Conservation (phyloP, 2,113 vertebrate genomes). For the Heterochromis multidens region DNA sequence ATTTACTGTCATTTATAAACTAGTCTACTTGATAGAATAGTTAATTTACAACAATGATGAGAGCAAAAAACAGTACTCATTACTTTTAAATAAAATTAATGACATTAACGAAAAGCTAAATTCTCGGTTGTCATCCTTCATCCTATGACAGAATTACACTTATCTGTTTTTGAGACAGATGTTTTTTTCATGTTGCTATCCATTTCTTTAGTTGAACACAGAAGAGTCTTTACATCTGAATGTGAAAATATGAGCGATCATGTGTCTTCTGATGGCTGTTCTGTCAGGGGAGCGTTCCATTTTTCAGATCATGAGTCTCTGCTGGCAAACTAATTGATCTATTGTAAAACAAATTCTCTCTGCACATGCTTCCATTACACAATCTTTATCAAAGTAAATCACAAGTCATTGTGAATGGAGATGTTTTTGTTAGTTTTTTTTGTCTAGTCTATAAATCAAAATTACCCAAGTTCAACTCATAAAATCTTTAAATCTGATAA, state of each 20-base stretch:
- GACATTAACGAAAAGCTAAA: background rate
- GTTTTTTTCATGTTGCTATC: background rate
- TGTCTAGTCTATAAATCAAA: background rate
- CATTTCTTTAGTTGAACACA: background rate
- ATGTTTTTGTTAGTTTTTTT: no score
- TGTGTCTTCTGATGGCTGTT: background rate
- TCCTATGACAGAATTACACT: background rate
- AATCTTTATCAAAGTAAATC: no score
- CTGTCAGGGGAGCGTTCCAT: background rate
- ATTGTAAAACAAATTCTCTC: background rate
- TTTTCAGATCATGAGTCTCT: background rate
- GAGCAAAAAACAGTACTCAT: background rate
- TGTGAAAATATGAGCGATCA: background rate
- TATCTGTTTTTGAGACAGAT: background rate
- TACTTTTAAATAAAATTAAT: background rate
- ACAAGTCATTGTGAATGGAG: no score
- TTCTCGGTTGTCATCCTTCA: background rate
- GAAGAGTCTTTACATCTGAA: background rate
- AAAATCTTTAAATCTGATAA: background rate
- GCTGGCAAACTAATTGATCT: background rate
- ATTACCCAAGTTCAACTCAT: background rate
- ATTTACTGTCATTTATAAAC: background rate
- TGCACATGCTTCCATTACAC: background rate
- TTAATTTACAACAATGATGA: background rate
- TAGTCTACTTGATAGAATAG: background rate